phyloP scores from a whole-genome alignment of 2,888 invertebrate species.

The Thera britannica region DNA sequence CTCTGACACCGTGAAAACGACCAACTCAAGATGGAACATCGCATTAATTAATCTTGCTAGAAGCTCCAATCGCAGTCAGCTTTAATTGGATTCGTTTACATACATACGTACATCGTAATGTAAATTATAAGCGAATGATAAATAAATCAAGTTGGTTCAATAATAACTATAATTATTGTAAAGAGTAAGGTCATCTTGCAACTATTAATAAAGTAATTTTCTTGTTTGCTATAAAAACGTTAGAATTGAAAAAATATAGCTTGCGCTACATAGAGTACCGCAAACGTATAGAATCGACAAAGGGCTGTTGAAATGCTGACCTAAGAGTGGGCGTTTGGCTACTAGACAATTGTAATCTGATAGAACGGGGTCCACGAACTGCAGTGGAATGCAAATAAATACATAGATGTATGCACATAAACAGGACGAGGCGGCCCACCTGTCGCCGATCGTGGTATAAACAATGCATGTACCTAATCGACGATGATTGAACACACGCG shows the following conservation, averaged over 20 bases:
- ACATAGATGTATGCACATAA: conserved; percentile 71
- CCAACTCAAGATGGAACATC: conserved; percentile 14
- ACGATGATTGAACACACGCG: conserved; percentile 51
- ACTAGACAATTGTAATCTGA: conserved; percentile 67
- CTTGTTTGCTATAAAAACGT: conserved; percentile 8
- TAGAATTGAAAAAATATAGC: conserved; percentile 13
- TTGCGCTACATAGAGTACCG: conserved; percentile 7
- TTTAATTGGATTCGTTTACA: conserved; percentile 15
- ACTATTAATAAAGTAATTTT: conserved; percentile 7
- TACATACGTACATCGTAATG: conserved; percentile 13
- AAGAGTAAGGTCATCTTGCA: conserved; percentile 10
- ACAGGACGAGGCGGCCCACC: conserved; percentile 78
- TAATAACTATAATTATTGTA: conserved; percentile 15
- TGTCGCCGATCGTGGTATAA: conserved; percentile 76
- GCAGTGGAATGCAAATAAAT: conserved; percentile 81
- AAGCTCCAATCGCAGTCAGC: conserved; percentile 16
- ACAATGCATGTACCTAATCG: conserved; percentile 70
- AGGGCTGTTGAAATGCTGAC: conserved; percentile 69
- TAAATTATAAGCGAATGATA: conserved; percentile 3
- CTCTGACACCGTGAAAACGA: conserved; percentile 32
- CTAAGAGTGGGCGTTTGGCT: conserved; percentile 60
- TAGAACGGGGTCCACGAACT: conserved; percentile 75
- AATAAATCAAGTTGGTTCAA: conserved; percentile 7
- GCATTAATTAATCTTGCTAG: conserved; percentile 10
- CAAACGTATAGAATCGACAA: conserved; percentile 51